Conservation (phyloP, 2,888 invertebrate genomes). For the Microctonus aethiopoides region DNA sequence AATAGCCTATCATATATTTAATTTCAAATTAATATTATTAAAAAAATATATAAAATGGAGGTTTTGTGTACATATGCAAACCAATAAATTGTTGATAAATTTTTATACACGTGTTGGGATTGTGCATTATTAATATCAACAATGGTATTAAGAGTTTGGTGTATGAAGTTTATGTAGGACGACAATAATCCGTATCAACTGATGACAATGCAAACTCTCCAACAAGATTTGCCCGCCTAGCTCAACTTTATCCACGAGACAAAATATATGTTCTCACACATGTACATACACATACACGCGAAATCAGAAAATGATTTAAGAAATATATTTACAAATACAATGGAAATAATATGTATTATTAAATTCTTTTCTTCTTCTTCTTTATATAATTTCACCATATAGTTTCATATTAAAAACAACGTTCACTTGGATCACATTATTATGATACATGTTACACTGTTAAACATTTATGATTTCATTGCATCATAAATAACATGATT, state of each 20-base stretch:
- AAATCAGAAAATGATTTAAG: neutral
- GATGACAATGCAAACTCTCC: conserved; percentile 38
- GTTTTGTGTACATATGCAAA: neutral
- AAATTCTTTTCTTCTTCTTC: neutral
- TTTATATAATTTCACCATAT: neutral
- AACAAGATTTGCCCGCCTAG: neutral
- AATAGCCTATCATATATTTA: neutral
- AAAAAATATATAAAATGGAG: neutral
- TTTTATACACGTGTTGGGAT: conserved; percentile 5
- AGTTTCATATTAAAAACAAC: neutral
- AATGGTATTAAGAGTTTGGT: neutral
- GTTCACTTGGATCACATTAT: neutral
- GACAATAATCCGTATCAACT: conserved; percentile 18
- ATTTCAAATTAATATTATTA: neutral
- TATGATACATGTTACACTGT: neutral
- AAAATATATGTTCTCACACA: neutral
- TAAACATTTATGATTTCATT: neutral
- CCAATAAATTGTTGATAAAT: neutral
- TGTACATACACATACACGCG: neutral
- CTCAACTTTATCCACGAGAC: neutral
- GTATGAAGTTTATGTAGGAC: conserved; percentile 13
- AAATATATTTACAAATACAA: neutral
- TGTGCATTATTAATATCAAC: neutral
- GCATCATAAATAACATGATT: neutral
- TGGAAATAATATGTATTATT: no score